Conservation (phyloP, 2,113 vertebrate genomes). For the Gallinago media region DNA sequence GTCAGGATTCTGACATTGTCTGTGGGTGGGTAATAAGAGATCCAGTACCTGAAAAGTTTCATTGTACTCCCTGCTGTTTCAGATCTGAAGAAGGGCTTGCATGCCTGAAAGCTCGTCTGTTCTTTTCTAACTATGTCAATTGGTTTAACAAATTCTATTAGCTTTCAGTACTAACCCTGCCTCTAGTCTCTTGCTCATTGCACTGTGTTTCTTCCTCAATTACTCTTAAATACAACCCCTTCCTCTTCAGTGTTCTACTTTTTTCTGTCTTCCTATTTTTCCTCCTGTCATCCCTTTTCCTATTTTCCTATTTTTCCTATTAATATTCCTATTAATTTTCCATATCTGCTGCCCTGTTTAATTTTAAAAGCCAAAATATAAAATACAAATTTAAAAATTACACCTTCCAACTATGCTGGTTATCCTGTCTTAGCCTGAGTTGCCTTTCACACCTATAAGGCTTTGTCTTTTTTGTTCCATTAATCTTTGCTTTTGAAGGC, state of each 20-base stretch:
- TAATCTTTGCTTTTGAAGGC: background rate
- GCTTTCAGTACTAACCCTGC: background rate
- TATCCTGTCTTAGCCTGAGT: background rate
- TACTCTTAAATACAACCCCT: background rate
- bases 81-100: conserved; percentile 22
- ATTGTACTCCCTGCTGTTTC: conserved; percentile 41
- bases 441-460: background rate
- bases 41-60: conserved; percentile 41
- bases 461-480: background rate
- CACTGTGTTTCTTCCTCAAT: background rate
- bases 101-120: background rate
- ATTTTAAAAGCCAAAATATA: background rate
- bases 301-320: too few species aligned
- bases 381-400: background rate
- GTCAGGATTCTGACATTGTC: conserved; percentile 41
- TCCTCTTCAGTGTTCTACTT: background rate
- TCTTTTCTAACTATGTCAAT: conserved; percentile 31
- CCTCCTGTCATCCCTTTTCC: background rate
- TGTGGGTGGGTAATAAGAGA: conserved; percentile 45
- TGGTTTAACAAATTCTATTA: conserved; percentile 38
- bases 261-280: background rate
- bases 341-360: background rate
- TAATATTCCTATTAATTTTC: conserved; percentile 1
- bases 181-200: background rate
- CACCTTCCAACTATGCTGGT: background rate